phyloP scores from a whole-genome alignment of 2,113 vertebrate genomes.

The Tyto alba region DNA sequence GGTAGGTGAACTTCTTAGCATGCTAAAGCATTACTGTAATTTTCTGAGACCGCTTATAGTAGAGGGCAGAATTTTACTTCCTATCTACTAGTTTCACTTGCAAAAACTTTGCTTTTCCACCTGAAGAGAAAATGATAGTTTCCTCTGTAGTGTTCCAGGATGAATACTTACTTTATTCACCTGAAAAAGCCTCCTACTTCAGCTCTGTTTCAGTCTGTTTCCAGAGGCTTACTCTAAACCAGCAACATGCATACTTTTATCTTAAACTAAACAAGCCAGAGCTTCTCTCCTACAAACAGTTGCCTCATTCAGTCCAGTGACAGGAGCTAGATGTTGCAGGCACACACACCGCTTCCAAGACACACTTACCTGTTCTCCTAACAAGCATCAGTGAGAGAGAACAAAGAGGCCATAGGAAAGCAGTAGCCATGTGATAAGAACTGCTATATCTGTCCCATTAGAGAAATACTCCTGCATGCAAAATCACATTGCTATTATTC shows the following conservation, averaged over 20 bases:
- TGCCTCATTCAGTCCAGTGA: neutral
- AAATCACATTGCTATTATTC: neutral
- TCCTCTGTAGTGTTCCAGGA: neutral
- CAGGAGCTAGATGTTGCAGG: neutral
- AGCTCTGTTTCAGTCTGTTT: neutral
- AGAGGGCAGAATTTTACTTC: neutral
- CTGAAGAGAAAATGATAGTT: neutral
- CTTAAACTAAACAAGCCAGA: neutral
- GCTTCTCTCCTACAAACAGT: neutral
- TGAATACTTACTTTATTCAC: neutral
- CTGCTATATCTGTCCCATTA: neutral
- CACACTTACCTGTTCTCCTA: neutral
- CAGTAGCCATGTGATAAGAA: neutral
- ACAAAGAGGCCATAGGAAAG: neutral
- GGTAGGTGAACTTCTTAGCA: neutral
- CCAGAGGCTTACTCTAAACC: neutral
- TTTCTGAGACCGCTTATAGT: neutral
- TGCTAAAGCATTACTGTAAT: neutral
- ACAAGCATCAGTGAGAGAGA: neutral
- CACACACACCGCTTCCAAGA: neutral
- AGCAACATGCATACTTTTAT: neutral
- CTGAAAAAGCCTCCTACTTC: neutral
- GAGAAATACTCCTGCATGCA: neutral
- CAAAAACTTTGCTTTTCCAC: neutral
- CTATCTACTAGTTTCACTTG: neutral